Percentiles rank a stretch among this genome's conserved stretches.
Evolutionary conservation across 2,113 vertebrate species (phyloP).

Genomic region (Takifugu bimaculatus): DNA sequence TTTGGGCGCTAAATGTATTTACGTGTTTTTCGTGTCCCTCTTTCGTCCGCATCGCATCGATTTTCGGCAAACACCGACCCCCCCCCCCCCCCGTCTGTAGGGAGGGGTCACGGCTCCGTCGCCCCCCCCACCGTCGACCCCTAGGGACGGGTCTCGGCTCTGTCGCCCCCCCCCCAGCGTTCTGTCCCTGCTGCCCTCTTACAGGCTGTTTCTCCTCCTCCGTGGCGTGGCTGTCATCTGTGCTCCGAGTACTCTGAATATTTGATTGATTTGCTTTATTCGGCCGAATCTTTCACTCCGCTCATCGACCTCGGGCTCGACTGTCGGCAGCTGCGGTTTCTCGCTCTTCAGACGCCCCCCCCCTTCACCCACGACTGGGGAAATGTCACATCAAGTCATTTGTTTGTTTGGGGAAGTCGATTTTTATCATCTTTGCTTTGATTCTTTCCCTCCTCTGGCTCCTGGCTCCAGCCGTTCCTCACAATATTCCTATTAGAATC

Average conservation of each 20-base stretch:
- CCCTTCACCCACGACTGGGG: constrained; percentile 51
- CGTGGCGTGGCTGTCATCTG: constrained; percentile 34
- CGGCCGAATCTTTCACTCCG: constrained; percentile 40
- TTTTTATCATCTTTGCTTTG: constrained; percentile 48
- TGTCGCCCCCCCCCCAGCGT: no score
- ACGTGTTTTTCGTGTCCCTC: no score
- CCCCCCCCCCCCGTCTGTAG: no score
- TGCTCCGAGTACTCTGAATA: constrained; percentile 39
- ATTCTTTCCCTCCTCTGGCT: constrained; percentile 37
- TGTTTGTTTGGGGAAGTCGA: constrained; percentile 56
- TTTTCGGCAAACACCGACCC: no score
- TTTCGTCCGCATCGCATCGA: no score
- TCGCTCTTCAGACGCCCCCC: constrained; percentile 55
- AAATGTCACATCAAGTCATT: constrained; percentile 65
- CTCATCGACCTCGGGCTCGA: constrained; percentile 42
- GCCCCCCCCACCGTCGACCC: no score
- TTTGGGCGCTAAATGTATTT: no score
- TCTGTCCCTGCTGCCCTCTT: no score
- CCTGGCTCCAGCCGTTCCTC: background rate
- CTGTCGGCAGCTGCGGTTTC: constrained; percentile 55
- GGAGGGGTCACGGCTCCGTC: no score
- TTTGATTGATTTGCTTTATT: constrained; percentile 58
- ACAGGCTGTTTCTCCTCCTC: constrained; percentile 1
- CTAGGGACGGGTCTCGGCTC: no score
- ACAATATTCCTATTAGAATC: no score